Evolutionary conservation across 2,113 vertebrate species (phyloP).

Genomic region (Cavia aperea): DNA sequence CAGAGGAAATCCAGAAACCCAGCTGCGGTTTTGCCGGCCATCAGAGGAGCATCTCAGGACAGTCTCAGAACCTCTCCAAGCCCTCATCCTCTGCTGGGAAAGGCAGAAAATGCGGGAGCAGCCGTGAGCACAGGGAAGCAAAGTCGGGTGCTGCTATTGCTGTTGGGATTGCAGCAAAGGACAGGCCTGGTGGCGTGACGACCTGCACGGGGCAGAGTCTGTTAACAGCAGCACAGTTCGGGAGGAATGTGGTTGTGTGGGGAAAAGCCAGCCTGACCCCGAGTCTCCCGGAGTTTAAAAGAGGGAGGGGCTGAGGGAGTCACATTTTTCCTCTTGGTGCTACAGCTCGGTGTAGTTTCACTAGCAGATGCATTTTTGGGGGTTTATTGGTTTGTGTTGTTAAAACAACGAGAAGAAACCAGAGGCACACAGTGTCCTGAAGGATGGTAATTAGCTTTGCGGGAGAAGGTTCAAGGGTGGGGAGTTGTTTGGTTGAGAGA

Average conservation of each 20-base stretch:
- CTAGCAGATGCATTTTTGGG: background rate
- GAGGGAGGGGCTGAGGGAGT: fast-evolving
- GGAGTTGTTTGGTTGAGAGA: background rate
- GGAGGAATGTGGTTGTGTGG: background rate
- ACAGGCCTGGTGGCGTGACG: background rate
- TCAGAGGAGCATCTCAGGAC: fast-evolving
- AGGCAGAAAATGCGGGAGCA: background rate
- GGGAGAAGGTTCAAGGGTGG: background rate
- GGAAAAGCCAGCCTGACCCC: background rate
- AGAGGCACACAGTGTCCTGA: background rate
- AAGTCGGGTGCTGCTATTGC: background rate
- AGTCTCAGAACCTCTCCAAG: background rate
- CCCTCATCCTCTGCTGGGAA: background rate
- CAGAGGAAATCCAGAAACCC: background rate
- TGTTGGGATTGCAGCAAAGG: background rate
- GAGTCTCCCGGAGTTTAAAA: background rate
- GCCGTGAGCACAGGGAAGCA: background rate
- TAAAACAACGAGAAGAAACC: background rate
- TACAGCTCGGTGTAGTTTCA: background rate
- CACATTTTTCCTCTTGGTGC: background rate
- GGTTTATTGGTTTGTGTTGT: background rate
- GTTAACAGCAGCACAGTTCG: background rate
- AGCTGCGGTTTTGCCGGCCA: background rate
- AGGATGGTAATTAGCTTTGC: background rate
- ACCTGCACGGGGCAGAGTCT: background rate